Evolutionary conservation across 1,140 invertebrate genomes (phyloP), one percentile per base, ranked within the genome.

Genomic region (Leptonema lineaticorne): DNA sequence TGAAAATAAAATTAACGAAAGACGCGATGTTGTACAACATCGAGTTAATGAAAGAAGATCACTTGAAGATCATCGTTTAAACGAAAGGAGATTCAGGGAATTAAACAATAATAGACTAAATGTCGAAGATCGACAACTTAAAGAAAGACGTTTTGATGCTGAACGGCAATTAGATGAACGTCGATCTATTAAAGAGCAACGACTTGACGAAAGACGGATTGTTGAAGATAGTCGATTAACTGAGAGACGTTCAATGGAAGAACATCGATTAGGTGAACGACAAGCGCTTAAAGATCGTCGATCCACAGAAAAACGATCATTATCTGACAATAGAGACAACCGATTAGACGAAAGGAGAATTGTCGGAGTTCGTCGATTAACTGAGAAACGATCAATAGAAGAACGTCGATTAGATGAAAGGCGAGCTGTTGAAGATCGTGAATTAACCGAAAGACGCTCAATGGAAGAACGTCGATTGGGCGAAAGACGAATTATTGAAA

Each of bases 71-170:
- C 26, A 7, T n/a, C 53, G 45, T 8, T 20, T 16, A 16, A 48
- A 8, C 16, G 45, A 14, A 5, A 20, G 18, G 16, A 5, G 24
- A 57, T n/a, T 20, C 6, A 7, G 6, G 24, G 11, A 57, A 14
- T 16, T n/a, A n/a, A 26, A 27, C 3, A 8, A 16, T 18, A 26
- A 58, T 22, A 11, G 56, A 5, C 5, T 29, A 9, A 50, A 58
- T 62, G 59, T 14, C 37, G 59, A 62, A 37, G 22, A 28, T 24
- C 29, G 59, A 37, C 59, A 45, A 20, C 6, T 18, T 41, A n/a
- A n/a, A n/a, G 59, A 62, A 62, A 2, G 59, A 62, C 59, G 59
- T 37, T n/a, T 28, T 4, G n/a, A 11, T 53, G 26, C 5, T 28
- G 56, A 58, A 58, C 56, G 56, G 5, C 24, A 26, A 53, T 22